A percentile compares a stretch with the other conserved stretches of the same genome.
These are phyloP conservation scores for Crotalus viridis DNA, from an alignment of 2,113 vertebrate species.

Conservation along the genomic window DNA sequence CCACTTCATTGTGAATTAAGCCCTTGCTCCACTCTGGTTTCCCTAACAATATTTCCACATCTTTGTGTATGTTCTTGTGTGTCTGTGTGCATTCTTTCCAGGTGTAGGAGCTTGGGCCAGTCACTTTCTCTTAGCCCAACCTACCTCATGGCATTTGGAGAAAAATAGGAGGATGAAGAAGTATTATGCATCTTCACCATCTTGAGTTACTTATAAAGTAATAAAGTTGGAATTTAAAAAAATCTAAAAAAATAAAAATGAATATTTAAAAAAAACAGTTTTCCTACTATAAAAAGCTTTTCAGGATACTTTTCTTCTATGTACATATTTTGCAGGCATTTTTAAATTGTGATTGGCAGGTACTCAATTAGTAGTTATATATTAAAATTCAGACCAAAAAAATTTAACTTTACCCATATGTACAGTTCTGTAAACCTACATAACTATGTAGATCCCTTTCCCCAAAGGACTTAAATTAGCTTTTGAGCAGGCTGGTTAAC, in stretches of 20 bases:
- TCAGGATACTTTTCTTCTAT: neutral
- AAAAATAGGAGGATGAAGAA: neutral
- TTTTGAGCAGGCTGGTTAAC: conserved; percentile 11
- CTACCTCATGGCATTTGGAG: neutral
- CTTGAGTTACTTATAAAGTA: neutral
- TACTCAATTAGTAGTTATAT: neutral
- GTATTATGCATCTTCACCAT: neutral
- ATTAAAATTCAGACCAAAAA: neutral
- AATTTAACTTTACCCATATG: neutral
- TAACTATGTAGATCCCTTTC: neutral
- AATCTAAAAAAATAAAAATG: neutral
- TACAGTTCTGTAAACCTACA: neutral
- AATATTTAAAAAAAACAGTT: neutral
- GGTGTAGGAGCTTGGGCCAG: neutral
- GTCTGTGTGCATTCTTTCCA: neutral
- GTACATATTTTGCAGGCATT: neutral
- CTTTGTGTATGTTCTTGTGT: neutral
- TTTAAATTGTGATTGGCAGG: neutral
- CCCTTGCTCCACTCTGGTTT: neutral
- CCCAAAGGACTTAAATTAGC: conserved; percentile 34
- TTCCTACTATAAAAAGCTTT: neutral
- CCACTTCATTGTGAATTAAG: neutral
- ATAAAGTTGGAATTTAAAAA: neutral
- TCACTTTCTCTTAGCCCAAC: neutral
- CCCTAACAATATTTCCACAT: neutral